Base-by-base conservation (phyloP, 2,888 invertebrate genomes). In the Linnaemya vulpina region DNA sequence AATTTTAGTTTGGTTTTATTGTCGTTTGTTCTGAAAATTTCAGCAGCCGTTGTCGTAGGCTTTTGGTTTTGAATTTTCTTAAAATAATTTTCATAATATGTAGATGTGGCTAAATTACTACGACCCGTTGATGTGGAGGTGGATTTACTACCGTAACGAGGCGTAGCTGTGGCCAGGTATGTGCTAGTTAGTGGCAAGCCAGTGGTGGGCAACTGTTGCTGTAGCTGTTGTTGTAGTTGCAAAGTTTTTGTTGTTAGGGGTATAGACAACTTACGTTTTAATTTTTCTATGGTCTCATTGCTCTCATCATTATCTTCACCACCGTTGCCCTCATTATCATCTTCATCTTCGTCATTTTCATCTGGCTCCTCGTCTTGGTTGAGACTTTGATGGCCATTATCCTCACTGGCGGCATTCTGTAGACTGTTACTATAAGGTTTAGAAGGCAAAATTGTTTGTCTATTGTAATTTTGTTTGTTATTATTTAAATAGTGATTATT, bases 81-180 rank as follows among this genome's bases (percentile, higher is more conserved):
- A 82, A 92, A 90, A 87, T 92, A 92, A 46, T 90, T 89, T 87
- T 92, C 92, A 87, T 91, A 90, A 83, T 92, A 90, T 83, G 89
- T 88, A 15, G 85, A 74, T 78, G 88, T 83, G 11, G 84, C 87
- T 86, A 88, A 88, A 75, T 38, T 68, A 60, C 85, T 84, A 79
- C 84, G 78, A 13, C 74, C 81, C 62, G 75, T 67, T 40, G 81
- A 25, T 20, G 65, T 11, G 51, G 40, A 17, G n/a, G 22, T 40
- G 9, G 76, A 35, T 67, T 83, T 83, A 43, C 49, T 51, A 51
- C 82, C 82, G 35, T 83, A 83, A 46, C 68, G 67, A 4, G 65
- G 67, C 20, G 68, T 43, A 15, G 70, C 58, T 3, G 85, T 73
- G 17, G 67, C 58, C 53, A 80, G 63, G n/a, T 77, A 60, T 58